Conservation (phyloP, 2,888 invertebrate species). For the Brenthis daphne region DNA sequence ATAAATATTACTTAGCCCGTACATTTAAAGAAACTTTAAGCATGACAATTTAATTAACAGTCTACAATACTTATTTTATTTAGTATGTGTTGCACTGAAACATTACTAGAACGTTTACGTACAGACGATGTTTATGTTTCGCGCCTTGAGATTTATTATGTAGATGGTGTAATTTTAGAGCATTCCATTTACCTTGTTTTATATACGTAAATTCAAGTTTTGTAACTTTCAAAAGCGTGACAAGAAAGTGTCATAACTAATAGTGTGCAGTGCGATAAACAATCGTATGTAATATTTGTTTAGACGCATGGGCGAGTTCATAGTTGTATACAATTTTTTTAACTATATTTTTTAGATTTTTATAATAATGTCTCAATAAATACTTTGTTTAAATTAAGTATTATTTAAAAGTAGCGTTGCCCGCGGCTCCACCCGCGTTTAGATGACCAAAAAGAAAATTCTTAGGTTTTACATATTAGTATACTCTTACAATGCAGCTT, state of each 20-base stretch:
- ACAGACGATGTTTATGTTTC: conserved; percentile 40
- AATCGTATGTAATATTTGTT: conserved; percentile 6
- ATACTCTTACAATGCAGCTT: too few species aligned
- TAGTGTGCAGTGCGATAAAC: conserved; percentile 20
- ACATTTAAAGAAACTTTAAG: too few species aligned
- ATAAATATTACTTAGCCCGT: too few species aligned
- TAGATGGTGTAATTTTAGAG: conserved; percentile 42
- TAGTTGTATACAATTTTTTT: not conserved
- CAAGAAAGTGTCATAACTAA: conserved; percentile 33
- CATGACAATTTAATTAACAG: not conserved
- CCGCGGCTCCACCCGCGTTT: too few species aligned
- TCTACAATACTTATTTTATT: conserved; percentile 2
- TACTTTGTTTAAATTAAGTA: too few species aligned
- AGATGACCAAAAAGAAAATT: too few species aligned
- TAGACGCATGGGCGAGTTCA: not conserved
- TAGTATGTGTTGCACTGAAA: conserved; percentile 17
- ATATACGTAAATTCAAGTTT: conserved; percentile 42
- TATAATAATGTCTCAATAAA: too few species aligned
- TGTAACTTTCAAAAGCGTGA: conserved; percentile 37
- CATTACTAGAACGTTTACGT: conserved; percentile 26
- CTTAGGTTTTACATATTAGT: too few species aligned
- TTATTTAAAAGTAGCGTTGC: too few species aligned
- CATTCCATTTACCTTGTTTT: conserved; percentile 44
- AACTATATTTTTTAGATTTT: not conserved
- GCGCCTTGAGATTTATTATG: conserved; percentile 43